Conservation (phyloP, 2,113 vertebrate genomes). For the Willisornis vidua region DNA sequence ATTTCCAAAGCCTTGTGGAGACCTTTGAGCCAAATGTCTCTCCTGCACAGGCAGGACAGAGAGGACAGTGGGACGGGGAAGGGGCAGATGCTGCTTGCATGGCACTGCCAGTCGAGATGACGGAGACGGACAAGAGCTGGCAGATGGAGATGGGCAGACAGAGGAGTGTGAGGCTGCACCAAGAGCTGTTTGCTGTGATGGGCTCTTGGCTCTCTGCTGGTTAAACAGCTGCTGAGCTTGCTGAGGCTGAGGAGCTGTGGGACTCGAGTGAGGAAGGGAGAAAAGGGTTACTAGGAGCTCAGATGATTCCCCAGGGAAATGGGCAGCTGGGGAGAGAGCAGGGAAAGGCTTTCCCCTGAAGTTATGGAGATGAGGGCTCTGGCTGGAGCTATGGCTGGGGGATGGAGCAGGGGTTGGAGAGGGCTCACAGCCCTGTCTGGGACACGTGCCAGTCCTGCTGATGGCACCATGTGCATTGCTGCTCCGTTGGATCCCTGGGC, state of each 20-base stretch:
- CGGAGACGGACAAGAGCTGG: slow-evolving; percentile 5
- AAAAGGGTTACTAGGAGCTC: neutral
- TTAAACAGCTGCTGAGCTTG: slow-evolving; percentile 30
- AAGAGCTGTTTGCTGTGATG: neutral
- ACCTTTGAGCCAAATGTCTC: neutral
- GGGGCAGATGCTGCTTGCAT: accelerated
- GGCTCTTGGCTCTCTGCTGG: slow-evolving; percentile 31
- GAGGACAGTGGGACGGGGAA: neutral
- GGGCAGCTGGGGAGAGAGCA: neutral
- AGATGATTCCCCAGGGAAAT: neutral
- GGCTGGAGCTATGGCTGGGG: neutral
- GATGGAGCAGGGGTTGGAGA: neutral
- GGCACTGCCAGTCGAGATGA: neutral
- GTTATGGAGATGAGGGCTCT: accelerated
- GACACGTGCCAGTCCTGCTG: accelerated
- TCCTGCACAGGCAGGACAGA: neutral
- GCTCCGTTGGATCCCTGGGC: neutral
- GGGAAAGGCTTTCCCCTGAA: neutral
- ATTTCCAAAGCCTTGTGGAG: neutral
- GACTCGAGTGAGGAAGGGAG: neutral
- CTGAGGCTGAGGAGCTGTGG: neutral
- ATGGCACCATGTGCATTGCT: accelerated
- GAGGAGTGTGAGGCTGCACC: neutral
- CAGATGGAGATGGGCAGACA: neutral
- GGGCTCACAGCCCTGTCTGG: accelerated